These are phyloP conservation scores for Hemichromis elongatus DNA, from an alignment of 2,113 vertebrate species.

Conservation along the genomic window DNA sequence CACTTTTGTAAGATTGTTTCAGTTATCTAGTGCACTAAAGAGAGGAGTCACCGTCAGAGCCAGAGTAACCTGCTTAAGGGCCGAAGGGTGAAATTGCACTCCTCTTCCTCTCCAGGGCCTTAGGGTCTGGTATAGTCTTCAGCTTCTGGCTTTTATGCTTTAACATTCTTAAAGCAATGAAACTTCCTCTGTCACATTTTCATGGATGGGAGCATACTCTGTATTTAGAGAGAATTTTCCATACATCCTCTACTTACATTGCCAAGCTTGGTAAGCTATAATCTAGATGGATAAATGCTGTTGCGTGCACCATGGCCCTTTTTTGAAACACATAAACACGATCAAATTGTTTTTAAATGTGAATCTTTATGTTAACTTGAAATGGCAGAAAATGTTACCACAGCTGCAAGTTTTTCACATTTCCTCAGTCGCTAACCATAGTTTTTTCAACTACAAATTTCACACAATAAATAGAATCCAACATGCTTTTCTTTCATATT, in stretches of 20 bases:
- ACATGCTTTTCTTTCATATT: background rate
- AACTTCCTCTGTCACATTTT: background rate
- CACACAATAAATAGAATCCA: background rate
- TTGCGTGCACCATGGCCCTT: background rate
- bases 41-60: background rate
- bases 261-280: background rate
- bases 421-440: background rate
- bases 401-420: background rate
- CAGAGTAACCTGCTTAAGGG: background rate
- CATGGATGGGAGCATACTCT: background rate
- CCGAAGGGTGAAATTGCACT: background rate
- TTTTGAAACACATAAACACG: accelerated
- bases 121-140: background rate
- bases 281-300: background rate
- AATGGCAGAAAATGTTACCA: background rate
- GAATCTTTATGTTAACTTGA: background rate
- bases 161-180: background rate
- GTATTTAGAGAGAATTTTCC: background rate
- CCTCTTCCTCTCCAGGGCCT: background rate
- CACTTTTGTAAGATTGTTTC: background rate
- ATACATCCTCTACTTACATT: background rate
- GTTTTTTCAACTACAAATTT: background rate
- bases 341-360: background rate
- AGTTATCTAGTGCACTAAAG: background rate
- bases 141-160: background rate